Evolutionary conservation across 2,888 invertebrate species (phyloP), one percentile per base, ranked within the genome.

Genomic region (Rotaria macrura): DNA sequence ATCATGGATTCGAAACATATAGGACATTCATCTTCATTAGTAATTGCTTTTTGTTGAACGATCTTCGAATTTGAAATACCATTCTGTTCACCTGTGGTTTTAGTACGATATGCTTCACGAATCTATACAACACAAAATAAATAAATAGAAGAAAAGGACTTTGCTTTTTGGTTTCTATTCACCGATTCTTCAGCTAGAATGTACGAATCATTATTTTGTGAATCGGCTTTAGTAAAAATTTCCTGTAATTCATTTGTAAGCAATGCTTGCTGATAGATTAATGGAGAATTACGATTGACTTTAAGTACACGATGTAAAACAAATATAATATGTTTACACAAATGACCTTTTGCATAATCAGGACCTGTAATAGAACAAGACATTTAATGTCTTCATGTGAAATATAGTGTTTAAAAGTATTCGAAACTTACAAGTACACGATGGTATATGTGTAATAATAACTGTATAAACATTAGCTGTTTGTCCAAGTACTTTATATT

Each of bases 311-410:
- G 79, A 79, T 79, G 79, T 43, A 79, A 43, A 43, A 79, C 43
- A 40, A 79, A 79, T 25, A 79, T 40, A 14, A 79, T 79, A 79
- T 79, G 79, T 79, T 79, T 79, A 14, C 79, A 79, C 43, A 79
- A n/a, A 43, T 65, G 14, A 20, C 65, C 65, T 65, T 65, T 65
- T 4, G 17, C 65, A 65, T 65, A 65, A 65, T 65, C 65, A 5
- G 65, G 65, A 38, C 65, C 65, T 65, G n/a, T 55, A 23, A n/a
- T n/a, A n/a, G n/a, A n/a, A n/a, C n/a, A n/a, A n/a, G n/a, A n/a
- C n/a, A n/a, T n/a, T n/a, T n/a, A n/a, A n/a, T n/a, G n/a, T n/a
- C n/a, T 54, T 25, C 0, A 20, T 25, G 25, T 0, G 6, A 29
- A 65, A 1, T 52, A 52, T 52, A 52, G 17, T 47, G 47, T 17